Evolutionary conservation across 2,797 vertebrate genomes (phyloP).

Genomic region (Danio kyathit): DNA sequence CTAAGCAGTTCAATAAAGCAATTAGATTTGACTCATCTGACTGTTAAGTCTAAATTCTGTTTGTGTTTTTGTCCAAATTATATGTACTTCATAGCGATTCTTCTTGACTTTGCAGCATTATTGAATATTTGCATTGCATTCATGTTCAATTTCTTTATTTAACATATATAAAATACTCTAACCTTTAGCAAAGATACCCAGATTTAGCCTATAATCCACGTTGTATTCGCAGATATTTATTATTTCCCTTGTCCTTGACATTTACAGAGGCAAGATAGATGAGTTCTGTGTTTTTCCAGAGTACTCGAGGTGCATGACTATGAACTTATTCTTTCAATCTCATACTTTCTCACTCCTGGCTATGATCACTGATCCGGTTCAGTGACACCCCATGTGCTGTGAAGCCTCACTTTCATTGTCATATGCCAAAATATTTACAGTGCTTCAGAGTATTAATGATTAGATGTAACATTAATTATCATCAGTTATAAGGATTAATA

Average conservation of each 20-base stretch:
- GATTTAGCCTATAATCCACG: not conserved
- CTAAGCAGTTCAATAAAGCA: not conserved
- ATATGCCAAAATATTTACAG: not conserved
- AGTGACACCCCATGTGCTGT: not conserved
- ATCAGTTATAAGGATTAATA: not conserved
- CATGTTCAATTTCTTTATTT: not conserved
- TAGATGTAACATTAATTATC: not conserved
- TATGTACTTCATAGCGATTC: not conserved
- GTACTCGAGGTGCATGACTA: not conserved
- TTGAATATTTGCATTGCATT: not conserved
- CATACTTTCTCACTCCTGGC: not conserved
- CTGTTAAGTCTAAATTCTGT: not conserved
- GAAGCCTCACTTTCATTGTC: not conserved
- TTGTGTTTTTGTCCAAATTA: not conserved
- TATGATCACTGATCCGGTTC: conserved; percentile 1
- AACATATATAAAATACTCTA: not conserved
- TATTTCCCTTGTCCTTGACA: not conserved
- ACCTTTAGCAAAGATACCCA: not conserved
- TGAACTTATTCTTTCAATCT: not conserved
- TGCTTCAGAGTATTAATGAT: not conserved
- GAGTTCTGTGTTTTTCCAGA: not conserved
- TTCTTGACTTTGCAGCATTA: not conserved
- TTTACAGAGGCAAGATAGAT: not conserved
- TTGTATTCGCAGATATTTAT: not conserved
- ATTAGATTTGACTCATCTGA: not conserved